Evolutionary conservation across 2,888 invertebrate species (phyloP).

Genomic region (Mantis religiosa): DNA sequence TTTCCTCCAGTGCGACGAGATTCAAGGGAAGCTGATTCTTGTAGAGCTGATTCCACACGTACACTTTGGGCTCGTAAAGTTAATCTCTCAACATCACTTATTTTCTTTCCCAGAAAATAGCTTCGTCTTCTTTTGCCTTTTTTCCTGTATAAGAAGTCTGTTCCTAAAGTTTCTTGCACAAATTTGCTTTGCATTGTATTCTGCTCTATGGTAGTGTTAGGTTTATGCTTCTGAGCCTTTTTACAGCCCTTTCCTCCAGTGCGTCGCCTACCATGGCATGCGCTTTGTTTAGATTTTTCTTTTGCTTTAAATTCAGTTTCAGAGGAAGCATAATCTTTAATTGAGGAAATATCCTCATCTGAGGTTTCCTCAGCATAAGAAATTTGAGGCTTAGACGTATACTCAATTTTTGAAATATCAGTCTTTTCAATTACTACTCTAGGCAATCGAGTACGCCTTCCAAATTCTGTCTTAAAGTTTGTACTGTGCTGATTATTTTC

Average conservation of each 20-base stretch:
- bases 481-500: neutral
- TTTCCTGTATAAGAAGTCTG: neutral
- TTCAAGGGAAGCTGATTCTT: too few relatives aligned
- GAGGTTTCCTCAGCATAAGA: neutral
- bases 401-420: slow-evolving; percentile 12
- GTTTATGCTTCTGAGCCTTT: neutral
- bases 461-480: neutral
- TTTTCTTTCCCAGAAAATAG: slow-evolving; percentile 5
- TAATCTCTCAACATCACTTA: slow-evolving; percentile 18
- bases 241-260: neutral
- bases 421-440: slow-evolving; percentile 20
- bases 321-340: neutral
- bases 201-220: neutral
- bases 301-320: neutral
- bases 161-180: neutral
- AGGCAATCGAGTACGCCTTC: slow-evolving; percentile 3
- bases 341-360: neutral
- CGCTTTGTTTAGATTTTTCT: neutral
- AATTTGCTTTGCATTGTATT: neutral
- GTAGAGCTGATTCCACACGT: too few relatives aligned
- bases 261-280: neutral
- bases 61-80: too few relatives aligned
- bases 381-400: neutral
- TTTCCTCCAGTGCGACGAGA: too few relatives aligned
- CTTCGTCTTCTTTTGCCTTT: neutral